Evolutionary conservation across 92 coral and sea anemone species (phyloP).

Genomic region (Epizoanthus illoricatus): DNA sequence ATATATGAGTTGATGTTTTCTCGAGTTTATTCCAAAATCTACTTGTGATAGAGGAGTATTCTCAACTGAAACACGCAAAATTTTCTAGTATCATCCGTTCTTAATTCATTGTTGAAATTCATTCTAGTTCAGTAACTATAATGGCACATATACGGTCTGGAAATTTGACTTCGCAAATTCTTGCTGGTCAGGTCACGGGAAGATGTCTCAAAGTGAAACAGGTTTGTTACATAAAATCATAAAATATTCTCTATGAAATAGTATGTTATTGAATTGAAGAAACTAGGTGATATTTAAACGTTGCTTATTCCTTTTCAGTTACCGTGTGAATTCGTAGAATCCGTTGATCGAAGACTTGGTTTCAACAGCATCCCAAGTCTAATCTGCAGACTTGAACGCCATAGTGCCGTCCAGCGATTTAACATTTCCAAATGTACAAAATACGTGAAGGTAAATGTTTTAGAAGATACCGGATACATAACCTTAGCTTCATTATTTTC

Average conservation of each 20-base stretch:
- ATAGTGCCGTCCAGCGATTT: conserved; percentile 63
- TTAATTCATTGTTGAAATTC: background rate
- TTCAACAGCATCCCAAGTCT: conserved; percentile 74
- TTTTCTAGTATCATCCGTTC: background rate
- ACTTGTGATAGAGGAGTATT: conserved; percentile 16
- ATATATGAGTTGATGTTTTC: conserved; percentile 41
- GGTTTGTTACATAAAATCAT: conserved; percentile 54
- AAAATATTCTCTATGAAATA: background rate
- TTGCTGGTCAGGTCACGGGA: conserved; percentile 66
- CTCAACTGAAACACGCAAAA: background rate
- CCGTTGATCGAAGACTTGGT: conserved; percentile 78
- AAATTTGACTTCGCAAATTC: conserved; percentile 57
- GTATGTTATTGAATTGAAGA: background rate
- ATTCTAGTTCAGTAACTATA: conserved; percentile 1
- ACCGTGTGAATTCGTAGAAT: conserved; percentile 70
- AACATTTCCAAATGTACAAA: conserved; percentile 57
- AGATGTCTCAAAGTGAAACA: conserved; percentile 58
- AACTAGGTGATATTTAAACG: background rate
- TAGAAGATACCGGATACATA: background rate
- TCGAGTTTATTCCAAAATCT: conserved; percentile 22
- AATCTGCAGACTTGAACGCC: conserved; percentile 68
- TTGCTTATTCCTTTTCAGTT: conserved; percentile 46
- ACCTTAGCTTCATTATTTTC: background rate
- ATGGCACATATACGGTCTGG: conserved; percentile 64
- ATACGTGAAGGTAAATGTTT: conserved; percentile 54